Base-by-base conservation (phyloP, 2,797 vertebrate species). In the Sebastes nivosus region DNA sequence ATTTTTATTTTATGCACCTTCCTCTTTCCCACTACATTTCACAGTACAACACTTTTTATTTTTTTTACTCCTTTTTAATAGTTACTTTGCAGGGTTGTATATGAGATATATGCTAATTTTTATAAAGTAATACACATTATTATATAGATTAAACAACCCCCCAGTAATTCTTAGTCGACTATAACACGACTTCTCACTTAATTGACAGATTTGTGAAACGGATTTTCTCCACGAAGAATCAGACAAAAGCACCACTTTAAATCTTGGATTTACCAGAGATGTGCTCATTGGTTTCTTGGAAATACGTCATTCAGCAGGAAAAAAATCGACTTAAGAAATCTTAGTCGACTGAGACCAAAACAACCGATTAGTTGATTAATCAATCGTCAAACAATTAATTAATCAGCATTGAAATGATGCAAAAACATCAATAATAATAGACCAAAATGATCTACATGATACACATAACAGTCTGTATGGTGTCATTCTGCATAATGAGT, bases 21-120 rank as follows among this genome's bases (percentile, higher is more conserved):
- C n/a, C 2, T 61, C 0, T 27, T 22, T 16, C 36, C 11, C 2
- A 16, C 8, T 67, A 7, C 2, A 55, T 55, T 54, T 67, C 13
- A 18, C 0, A 46, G n/a, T 55, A 55, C 7, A 58, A 12, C 14
- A 58, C 0, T 8, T 4, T 27, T 14, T 8, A 24, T 29, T 14
- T 59, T 9, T 25, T 59, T 18, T 29, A 58, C 24, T 27, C 5
- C 6, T 58, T 24, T 25, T 25, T 52, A 50, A 50, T 25, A 27
- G 14, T 29, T 29, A 59, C 12, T 16, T 27, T 52, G 50, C 16
- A 52, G 20, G 13, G 12, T 57, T 24, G 14, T 24, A 29, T 25
- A 59, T 18, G 13, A n/a, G 4, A 52, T 20, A 52, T 20, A 52
- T 52, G 50, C 20, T 58, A 3, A 27, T 58, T 58, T 24, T 27